phyloP scores from a whole-genome alignment of 30 jellyfish, hydroid and myxozoan species.

The Nemopilema nomurai region DNA sequence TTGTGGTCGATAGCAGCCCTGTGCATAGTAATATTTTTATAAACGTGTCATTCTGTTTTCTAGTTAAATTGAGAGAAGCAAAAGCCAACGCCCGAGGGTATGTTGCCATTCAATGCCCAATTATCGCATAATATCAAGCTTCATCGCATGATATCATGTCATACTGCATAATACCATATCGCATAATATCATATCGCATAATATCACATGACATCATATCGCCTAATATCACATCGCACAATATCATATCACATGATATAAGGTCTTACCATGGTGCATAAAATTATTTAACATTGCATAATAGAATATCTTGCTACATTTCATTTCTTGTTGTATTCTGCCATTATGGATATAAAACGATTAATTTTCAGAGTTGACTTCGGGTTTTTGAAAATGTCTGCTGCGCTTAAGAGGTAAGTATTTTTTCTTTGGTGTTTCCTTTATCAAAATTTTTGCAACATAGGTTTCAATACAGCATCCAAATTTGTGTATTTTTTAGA shows the following conservation, averaged over 20 bases:
- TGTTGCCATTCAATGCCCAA: neutral
- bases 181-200: neutral
- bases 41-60: neutral
- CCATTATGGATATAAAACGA: no score
- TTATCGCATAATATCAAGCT: neutral
- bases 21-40: no score
- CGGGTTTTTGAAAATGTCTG: conserved; percentile 71
- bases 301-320: no score
- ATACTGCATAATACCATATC: neutral
- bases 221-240: neutral
- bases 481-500: no score
- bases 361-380: conserved; percentile 77
- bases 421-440: neutral
- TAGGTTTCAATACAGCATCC: no score
- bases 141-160: neutral
- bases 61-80: conserved; percentile 39
- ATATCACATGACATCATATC: neutral
- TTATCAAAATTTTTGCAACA: neutral
- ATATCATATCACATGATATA: neutral
- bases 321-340: no score
- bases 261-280: neutral
- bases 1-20: no score
- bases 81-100: conserved; percentile 31
- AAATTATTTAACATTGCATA: no score
- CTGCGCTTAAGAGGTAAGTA: conserved; percentile 16